Base-by-base conservation (phyloP, 2,797 vertebrate species). In the Hemitrygon akajei region DNA sequence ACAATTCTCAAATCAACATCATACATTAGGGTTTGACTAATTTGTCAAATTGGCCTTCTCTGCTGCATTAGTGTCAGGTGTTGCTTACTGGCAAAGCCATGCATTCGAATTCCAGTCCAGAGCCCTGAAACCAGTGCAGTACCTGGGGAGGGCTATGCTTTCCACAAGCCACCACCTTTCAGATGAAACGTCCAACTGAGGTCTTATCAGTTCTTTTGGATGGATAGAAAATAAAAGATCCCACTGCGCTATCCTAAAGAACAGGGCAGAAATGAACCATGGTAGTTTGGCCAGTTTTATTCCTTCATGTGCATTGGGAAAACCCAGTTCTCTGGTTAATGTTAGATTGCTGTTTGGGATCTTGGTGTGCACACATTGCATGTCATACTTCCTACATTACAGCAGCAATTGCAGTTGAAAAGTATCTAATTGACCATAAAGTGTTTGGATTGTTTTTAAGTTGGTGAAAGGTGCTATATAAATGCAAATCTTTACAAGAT, bases 401-500 rank as follows among this genome's bases (percentile, higher is more conserved):
- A 89, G 40, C 76, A 84, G 56, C 58, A n/a, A 34, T 6, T 34
- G 20, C n/a, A 69, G 16, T 69, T 69, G 34, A 69, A 66, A 89
- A 89, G n/a, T 69, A 89, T 34, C 66, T 89, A 20, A 89, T 89
- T 89, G 16, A 18, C 63, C 34, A 63, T 89, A 89, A 69, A 37
- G 22, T 16, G n/a, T 69, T 69, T 66, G 60, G 27, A 37, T 22
- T 69, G 86, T 89, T 22, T 63, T 69, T 22, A 63, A 37, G 30
- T 9, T 34, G 0, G 80, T 82, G 82, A 86, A 86, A 86, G 82
- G 82, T 30, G 27, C 11, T 30, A 60, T 60, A 60, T 60, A 86
- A 86, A 30, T 86, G 56, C 82, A 86, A 27, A 34, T 79, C 77
- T 69, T 89, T 89, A 69, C 16, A 89, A 69, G 60, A 27, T 89